Evolutionary conservation across 92 coral and sea anemone genomes (phyloP), one percentile per base, ranked within the genome.

Genomic region (Diadumene lineata): DNA sequence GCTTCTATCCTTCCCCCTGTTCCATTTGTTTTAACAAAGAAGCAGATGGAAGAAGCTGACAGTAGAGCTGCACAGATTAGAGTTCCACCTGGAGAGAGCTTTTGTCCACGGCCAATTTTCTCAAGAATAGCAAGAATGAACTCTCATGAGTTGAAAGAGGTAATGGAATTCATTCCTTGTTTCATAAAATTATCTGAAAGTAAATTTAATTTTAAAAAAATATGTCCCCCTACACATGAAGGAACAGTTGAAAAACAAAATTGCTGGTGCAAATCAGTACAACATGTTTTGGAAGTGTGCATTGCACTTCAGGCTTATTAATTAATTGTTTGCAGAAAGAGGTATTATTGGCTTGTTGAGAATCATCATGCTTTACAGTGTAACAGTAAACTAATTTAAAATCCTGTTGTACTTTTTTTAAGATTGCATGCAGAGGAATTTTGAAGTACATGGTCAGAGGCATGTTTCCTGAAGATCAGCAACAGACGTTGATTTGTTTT

Each of bases 71-170:
- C 28, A 38, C 56, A 51, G 31, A 32, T 81, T 7, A 74, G 18
- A 17, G 75, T 66, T 16, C 86, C 86, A 50, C 43, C 60, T 29
- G 80, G 80, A 22, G 80, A 81, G 60, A 0, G 64, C 0, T 81
- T 67, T 66, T 34, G 38, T 24, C 78, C 84, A 19, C 56, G 73
- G n/a, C 84, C 84, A 11, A 71, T 79, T 50, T 79, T 79, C 66
- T 70, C 78, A 1, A 38, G 32, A 27, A 50, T 70, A 0, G 61
- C 78, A 17, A 79, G 69, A 33, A 2, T 79, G 66, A 79, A 79
- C 34, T 79, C 84, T 10, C 66, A 60, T 71, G 72, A 79, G 34
- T 70, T 76, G 70, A 79, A 79, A 50, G 83, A 79, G 77, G 83
- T 79, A 66, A n/a, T n/a, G n/a, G 50, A 23, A 16, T 17, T 46